phyloP scores from a whole-genome alignment of 64 coral and sea anemone genomes.

The Pocillopora verrucosa region DNA sequence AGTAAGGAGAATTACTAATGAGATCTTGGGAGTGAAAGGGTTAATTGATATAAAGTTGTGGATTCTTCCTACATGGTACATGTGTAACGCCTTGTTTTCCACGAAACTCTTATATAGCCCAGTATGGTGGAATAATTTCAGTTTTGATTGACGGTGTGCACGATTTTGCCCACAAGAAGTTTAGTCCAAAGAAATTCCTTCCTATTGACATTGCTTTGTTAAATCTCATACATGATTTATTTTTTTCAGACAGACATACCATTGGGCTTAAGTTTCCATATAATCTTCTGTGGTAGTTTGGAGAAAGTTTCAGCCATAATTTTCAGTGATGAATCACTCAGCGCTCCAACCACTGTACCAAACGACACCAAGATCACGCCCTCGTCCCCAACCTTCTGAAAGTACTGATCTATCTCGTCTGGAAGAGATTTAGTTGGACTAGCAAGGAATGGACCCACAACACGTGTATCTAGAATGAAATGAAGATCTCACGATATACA shows the following conservation, averaged over 20 bases:
- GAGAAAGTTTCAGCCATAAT: conserved; percentile 48
- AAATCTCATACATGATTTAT: no score
- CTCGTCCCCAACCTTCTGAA: conserved; percentile 54
- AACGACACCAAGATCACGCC: conserved; percentile 74
- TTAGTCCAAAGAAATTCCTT: no score
- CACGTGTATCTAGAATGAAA: conserved; percentile 16
- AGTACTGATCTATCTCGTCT: conserved; percentile 57
- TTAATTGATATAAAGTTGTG: no score
- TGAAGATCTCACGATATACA: background rate
- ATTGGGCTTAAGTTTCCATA: conserved; percentile 24
- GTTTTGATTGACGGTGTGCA: background rate
- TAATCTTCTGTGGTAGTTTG: conserved; percentile 27
- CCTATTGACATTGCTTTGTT: no score
- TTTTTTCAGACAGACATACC: background rate
- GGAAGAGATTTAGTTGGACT: conserved; percentile 64
- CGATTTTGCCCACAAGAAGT: background rate
- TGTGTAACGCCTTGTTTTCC: no score
- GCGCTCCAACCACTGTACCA: conserved; percentile 37
- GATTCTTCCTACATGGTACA: no score
- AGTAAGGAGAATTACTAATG: no score
- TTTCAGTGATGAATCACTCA: background rate
- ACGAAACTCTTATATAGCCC: no score
- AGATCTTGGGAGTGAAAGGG: no score
- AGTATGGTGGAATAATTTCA: background rate
- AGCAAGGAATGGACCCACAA: conserved; percentile 58